Base-by-base conservation (phyloP, 2,113 vertebrate genomes). In the Gasterosteus nipponicus region DNA sequence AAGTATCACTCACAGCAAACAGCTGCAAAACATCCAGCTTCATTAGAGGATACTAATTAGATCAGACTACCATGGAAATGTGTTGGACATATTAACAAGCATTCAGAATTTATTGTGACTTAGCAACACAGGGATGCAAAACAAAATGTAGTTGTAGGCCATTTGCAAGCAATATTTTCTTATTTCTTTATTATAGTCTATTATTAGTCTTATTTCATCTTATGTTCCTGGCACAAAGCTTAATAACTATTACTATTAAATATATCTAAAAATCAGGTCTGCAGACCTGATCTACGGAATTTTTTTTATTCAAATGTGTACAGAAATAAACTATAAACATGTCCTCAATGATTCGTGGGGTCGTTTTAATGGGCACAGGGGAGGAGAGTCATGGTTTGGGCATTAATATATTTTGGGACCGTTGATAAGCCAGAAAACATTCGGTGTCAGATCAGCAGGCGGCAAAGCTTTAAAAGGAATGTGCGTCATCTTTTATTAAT, bases 391-490 rank as follows among this genome's bases (percentile, higher is more conserved):
- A 10, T 60, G 5, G 26, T 64, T 18, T 63, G 26, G 33, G 41
- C 58, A 29, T 77, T 41, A 42, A 75, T 81, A 63, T 51, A 26
- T n/a, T 12, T 26, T 15, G 39, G 33, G 56, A 63, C 39, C n/a
- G n/a, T 1, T 71, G 57, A 71, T 56, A 60, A 53, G 47, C 35
- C 58, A 22, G 3, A 69, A 22, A 73, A 74, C 73, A 44, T 75
- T 67, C 51, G 31, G 67, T 66, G 78, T 67, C 56, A 59, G n/a
- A 59, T 47, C 63, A 29, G 71, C 59, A 73, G 56, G 60, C 64
- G 71, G 46, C 38, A 71, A 38, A 64, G 35, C 29, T 71, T 38
- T 38, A 33, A 33, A 33, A 33, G 33, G 3, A 33, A 33, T 33
- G 3, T 3, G 33, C 2, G 33, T 33, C 33, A 3, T 41, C 3